phyloP scores from a whole-genome alignment of 2,888 invertebrate species.

The Hypercompe scribonia region DNA sequence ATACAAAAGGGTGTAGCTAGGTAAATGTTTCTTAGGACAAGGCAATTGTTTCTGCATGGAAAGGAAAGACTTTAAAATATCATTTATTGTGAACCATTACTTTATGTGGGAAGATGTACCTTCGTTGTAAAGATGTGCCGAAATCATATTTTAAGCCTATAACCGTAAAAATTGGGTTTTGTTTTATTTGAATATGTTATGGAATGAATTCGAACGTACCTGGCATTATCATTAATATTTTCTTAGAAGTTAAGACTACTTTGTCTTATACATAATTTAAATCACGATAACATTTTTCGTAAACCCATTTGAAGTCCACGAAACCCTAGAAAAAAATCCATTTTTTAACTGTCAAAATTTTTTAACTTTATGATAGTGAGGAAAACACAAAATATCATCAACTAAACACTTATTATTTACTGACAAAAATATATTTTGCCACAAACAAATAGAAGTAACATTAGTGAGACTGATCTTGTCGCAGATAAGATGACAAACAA shows the following conservation, averaged over 20 bases:
- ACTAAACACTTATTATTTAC: too few species aligned
- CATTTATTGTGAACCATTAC: not conserved
- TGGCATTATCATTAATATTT: not conserved
- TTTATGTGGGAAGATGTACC: not conserved
- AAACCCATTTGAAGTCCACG: not conserved
- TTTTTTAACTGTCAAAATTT: too few species aligned
- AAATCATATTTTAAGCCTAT: not conserved
- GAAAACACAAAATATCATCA: too few species aligned
- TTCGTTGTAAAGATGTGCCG: not conserved
- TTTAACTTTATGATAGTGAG: too few species aligned
- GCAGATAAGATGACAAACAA: too few species aligned
- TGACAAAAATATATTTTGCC: too few species aligned
- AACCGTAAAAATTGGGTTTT: not conserved
- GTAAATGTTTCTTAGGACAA: not conserved
- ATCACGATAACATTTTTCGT: too few species aligned
- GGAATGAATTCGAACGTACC: not conserved
- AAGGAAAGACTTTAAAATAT: not conserved
- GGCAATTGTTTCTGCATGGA: not conserved
- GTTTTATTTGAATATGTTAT: not conserved
- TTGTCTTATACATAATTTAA: not conserved
- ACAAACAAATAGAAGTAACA: too few species aligned
- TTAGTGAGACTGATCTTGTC: too few species aligned
- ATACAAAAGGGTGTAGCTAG: not conserved
- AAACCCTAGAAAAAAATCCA: too few species aligned
- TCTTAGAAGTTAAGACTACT: not conserved